These are phyloP conservation scores for Brachionus plicatilis DNA, from an alignment of 1,140 invertebrate species.

Conservation along the genomic window DNA sequence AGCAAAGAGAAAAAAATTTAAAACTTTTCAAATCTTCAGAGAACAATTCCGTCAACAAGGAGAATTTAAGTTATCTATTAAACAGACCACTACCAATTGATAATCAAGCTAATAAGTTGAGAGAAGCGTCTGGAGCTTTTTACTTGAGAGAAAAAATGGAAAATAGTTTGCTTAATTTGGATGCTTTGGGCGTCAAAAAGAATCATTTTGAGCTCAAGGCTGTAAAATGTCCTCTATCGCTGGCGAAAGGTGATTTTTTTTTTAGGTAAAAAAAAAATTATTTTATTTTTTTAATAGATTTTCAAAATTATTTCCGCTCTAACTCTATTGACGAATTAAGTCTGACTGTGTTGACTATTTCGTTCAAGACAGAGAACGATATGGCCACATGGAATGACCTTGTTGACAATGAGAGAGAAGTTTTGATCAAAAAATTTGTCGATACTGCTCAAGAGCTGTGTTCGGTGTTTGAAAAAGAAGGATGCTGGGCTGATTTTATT, in stretches of 20 bases:
- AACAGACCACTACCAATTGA: not conserved
- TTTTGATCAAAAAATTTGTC: conserved; percentile 57
- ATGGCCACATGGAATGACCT: conserved; percentile 64
- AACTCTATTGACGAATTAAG: conserved; percentile 40
- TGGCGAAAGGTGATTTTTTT: not conserved
- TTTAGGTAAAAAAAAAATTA: not conserved
- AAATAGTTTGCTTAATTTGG: conserved; percentile 7
- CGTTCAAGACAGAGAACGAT: conserved; percentile 60
- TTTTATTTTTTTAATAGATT: not conserved
- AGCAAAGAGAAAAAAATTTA: not conserved
- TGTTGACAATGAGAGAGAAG: conserved; percentile 64
- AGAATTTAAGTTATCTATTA: conserved; percentile 5
- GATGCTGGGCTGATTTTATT: conserved; percentile 74
- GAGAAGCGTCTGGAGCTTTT: conserved; percentile 14
- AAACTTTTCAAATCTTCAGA: not conserved
- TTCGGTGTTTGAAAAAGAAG: conserved; percentile 58
- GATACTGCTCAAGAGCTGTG: conserved; percentile 58
- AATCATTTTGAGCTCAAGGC: conserved; percentile 12
- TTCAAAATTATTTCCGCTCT: conserved; percentile 40
- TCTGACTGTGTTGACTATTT: conserved; percentile 64
- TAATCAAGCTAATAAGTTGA: not conserved
- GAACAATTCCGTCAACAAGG: not conserved
- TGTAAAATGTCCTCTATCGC: not conserved
- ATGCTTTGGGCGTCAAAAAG: not conserved
- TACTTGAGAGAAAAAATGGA: conserved; percentile 16